A percentile compares a stretch with the other conserved stretches of the same genome.
Evolutionary conservation across 2,888 invertebrate species (phyloP).

Genomic region (Drosophila peninsularis): DNA sequence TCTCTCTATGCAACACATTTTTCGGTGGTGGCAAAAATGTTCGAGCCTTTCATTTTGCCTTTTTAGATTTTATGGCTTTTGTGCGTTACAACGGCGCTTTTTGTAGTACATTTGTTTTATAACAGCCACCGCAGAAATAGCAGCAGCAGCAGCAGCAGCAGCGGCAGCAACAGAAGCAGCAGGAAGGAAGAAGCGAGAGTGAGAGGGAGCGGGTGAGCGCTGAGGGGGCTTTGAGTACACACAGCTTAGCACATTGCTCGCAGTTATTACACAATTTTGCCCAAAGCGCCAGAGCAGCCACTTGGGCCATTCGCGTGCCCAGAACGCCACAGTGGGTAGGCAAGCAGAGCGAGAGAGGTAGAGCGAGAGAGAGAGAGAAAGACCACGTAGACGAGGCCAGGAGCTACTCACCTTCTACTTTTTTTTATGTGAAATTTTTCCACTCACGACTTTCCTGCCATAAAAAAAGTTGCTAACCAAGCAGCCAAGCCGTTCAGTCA

Average conservation of each 20-base stretch:
- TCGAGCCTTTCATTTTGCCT: conserved; percentile 77
- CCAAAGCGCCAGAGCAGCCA: conserved; percentile 72
- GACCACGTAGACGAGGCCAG: conserved; percentile 13
- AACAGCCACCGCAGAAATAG: conserved; percentile 67
- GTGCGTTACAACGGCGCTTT: conserved; percentile 77
- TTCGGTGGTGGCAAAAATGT: conserved; percentile 73
- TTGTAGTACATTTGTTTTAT: conserved; percentile 78
- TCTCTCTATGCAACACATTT: conserved; percentile 39
- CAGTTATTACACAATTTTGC: conserved; percentile 77
- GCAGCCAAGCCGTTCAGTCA: conserved; percentile 57
- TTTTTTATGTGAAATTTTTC: conserved; percentile 71
- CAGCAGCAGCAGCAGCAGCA: conserved; percentile 33
- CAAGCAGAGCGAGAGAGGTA: background rate
- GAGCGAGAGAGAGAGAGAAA: background rate
- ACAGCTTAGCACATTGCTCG: conserved; percentile 78
- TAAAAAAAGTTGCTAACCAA: conserved; percentile 66
- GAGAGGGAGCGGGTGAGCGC: background rate
- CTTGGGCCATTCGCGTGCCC: conserved; percentile 57
- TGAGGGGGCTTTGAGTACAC: conserved; percentile 17
- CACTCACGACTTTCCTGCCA: conserved; percentile 64
- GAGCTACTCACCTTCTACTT: conserved; percentile 55
- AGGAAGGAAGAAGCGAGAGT: background rate
- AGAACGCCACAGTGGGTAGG: conserved; percentile 14
- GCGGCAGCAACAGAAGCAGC: conserved; percentile 2
- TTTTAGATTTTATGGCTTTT: conserved; percentile 79